A percentile compares a stretch with the other conserved stretches of the same genome.
These are phyloP conservation scores for Salticus scenicus DNA, from an alignment of 2,888 invertebrate species.

Conservation along the genomic window DNA sequence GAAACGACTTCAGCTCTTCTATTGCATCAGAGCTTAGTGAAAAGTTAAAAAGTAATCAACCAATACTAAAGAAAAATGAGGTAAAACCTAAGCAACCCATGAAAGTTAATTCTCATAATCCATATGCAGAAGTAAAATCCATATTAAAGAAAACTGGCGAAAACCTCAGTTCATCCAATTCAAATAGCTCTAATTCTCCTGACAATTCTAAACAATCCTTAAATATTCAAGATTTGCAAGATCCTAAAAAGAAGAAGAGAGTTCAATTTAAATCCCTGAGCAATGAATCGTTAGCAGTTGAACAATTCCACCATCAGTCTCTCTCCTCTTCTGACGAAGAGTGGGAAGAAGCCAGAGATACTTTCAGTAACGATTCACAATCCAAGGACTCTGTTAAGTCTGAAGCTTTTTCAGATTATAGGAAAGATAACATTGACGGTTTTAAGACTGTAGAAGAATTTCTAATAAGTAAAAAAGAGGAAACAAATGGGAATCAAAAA, in stretches of 20 bases:
- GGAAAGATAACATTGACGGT: constrained; percentile 3
- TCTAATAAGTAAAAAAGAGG: constrained; percentile 18
- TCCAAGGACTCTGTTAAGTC: not conserved
- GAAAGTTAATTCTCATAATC: constrained; percentile 44
- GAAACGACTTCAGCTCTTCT: constrained; percentile 36
- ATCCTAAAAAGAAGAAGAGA: constrained; percentile 50
- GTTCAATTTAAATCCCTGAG: constrained; percentile 64
- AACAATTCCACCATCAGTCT: constrained; percentile 35
- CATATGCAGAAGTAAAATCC: constrained; percentile 68
- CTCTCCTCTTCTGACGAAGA: constrained; percentile 65
- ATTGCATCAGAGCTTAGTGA: constrained; percentile 47
- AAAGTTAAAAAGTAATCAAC: constrained; percentile 55
- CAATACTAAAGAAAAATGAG: constrained; percentile 57
- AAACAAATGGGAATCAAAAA: not conserved
- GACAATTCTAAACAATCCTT: not conserved
- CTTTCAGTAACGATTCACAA: constrained; percentile 28
- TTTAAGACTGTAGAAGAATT: constrained; percentile 43
- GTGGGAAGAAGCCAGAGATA: constrained; percentile 65
- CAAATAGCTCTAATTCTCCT: constrained; percentile 4
- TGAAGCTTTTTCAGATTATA: not conserved
- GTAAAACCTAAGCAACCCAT: constrained; percentile 38
- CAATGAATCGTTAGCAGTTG: constrained; percentile 58
- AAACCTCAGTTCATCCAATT: not conserved
- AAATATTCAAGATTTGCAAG: constrained; percentile 19
- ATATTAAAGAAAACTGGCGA: constrained; percentile 70